phyloP scores from a whole-genome alignment of 2,888 invertebrate species.

The Pristionchus maxplancki region DNA sequence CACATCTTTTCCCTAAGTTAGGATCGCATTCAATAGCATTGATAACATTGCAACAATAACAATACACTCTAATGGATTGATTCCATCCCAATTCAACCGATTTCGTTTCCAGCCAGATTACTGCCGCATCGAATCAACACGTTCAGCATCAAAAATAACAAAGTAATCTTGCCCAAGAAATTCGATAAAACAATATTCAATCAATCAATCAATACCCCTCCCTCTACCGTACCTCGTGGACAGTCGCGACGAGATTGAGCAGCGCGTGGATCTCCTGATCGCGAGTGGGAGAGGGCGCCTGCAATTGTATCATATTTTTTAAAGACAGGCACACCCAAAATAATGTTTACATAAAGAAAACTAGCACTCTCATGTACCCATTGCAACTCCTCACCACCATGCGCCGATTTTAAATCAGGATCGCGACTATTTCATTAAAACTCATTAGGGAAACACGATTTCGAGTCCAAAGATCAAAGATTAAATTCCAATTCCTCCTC shows the following conservation, averaged over 20 bases:
- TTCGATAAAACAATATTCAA: neutral
- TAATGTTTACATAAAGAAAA: neutral
- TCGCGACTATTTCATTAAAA: neutral
- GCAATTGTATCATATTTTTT: constrained; percentile 85
- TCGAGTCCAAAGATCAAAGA: constrained; percentile 81
- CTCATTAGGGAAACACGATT: neutral
- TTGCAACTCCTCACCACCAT: neutral
- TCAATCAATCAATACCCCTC: neutral
- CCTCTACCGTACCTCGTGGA: constrained; percentile 88
- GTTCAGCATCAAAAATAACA: no score
- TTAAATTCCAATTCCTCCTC: no score
- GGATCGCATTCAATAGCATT: neutral
- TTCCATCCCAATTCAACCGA: no score
- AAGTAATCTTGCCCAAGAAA: no score
- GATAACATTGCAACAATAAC: no score
- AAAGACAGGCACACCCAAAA: neutral
- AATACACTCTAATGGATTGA: no score
- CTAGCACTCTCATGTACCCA: neutral
- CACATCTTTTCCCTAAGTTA: neutral
- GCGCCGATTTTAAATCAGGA: neutral
- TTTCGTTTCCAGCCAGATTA: no score
- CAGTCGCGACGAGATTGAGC: constrained; percentile 96
- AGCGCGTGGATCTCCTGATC: constrained; percentile 99
- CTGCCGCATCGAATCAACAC: no score
- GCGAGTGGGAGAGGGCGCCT: constrained; percentile 82